Percentiles rank a stretch among this genome's conserved stretches.
phyloP scores from a whole-genome alignment of 2,113 vertebrate species.

The Platanista minor region DNA sequence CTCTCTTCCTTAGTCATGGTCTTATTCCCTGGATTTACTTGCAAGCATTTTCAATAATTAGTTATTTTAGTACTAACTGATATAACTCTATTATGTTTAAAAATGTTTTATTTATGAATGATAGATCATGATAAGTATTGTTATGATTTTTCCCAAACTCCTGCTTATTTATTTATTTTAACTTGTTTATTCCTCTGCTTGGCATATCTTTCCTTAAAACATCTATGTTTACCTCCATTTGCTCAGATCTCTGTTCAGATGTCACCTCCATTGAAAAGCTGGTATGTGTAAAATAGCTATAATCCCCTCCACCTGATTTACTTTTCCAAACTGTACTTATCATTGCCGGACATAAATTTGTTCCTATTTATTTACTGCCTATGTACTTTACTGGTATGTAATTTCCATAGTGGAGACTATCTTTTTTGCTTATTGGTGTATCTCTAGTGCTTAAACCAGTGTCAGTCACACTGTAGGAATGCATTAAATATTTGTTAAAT shows the following conservation, averaged over 20 bases:
- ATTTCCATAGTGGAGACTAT: not conserved
- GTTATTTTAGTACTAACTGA: not conserved
- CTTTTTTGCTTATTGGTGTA: not conserved
- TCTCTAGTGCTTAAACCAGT: not conserved
- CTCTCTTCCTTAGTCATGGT: not conserved
- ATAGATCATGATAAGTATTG: not conserved
- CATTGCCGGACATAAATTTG: not conserved
- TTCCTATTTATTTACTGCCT: not conserved
- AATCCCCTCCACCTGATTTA: not conserved
- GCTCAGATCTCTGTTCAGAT: not conserved
- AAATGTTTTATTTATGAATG: not conserved
- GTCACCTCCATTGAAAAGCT: not conserved
- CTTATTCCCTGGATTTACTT: not conserved
- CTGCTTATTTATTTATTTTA: not conserved
- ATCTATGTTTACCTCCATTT: not conserved
- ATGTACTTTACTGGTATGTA: accelerated
- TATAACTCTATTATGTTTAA: not conserved
- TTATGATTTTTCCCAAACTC: not conserved
- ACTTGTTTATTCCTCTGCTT: not conserved
- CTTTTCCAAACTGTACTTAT: not conserved
- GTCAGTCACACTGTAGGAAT: not conserved
- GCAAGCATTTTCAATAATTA: not conserved
- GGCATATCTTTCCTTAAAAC: not conserved
- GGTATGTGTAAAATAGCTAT: not conserved
- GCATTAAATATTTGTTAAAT: not conserved